A percentile compares a stretch with the other conserved stretches of the same genome.
Conservation (phyloP, 2,113 vertebrate species). For the Hemibates koningsi region DNA sequence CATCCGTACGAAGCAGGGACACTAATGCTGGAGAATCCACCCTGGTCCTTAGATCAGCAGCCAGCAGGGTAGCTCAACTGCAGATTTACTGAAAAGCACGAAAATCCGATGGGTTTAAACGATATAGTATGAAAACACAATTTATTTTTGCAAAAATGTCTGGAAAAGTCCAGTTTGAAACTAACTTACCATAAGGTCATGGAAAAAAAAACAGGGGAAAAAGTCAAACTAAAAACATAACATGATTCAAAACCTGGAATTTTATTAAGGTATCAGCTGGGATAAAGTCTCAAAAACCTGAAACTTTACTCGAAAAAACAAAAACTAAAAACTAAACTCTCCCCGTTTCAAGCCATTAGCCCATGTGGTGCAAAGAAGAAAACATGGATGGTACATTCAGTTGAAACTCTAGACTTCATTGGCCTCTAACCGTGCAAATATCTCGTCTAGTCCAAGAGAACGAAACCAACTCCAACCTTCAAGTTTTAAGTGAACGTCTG, state of each 20-base stretch:
- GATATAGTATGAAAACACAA: not conserved
- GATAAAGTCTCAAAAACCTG: not conserved
- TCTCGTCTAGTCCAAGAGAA: slow-evolving; percentile 2
- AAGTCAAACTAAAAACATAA: not conserved
- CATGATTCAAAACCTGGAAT: not conserved
- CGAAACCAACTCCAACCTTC: slow-evolving; percentile 28
- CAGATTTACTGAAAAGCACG: not conserved
- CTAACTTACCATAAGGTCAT: not conserved
- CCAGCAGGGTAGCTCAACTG: not conserved
- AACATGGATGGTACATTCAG: slow-evolving; percentile 41
- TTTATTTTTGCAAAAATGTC: not conserved
- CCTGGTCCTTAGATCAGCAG: slow-evolving; percentile 21
- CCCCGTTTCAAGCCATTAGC: slow-evolving; percentile 1
- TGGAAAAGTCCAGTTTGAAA: slow-evolving; percentile 1
- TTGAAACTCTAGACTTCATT: slow-evolving; percentile 4
- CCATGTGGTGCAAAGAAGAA: not conserved
- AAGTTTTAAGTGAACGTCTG: slow-evolving; percentile 49
- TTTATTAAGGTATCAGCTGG: not conserved
- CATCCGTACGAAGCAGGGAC: not conserved
- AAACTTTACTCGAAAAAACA: not conserved
- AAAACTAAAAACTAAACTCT: not conserved
- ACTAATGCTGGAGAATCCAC: not conserved
- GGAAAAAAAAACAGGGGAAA: not conserved
- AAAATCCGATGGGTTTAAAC: not conserved
- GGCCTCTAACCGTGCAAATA: slow-evolving; percentile 40